These are phyloP conservation scores for Heliconius congener DNA, from an alignment of 1,140 invertebrate genomes.

Conservation along the genomic window DNA sequence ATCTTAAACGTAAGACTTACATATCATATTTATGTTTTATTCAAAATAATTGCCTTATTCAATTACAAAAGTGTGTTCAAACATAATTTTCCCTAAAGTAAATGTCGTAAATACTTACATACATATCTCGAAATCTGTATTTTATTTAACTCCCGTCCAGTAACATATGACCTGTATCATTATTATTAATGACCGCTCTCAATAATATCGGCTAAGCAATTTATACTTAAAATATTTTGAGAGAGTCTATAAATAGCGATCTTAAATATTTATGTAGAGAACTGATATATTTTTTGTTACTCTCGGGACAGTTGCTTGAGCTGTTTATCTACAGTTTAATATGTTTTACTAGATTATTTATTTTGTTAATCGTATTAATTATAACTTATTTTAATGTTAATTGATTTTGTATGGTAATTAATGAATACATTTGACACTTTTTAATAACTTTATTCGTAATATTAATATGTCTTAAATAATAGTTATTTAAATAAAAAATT, in stretches of 20 bases:
- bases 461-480: too few relatives aligned
- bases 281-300: slow-evolving; percentile 18
- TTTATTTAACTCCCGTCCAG: slow-evolving; percentile 29
- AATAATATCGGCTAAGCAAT: slow-evolving; percentile 34
- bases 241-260: slow-evolving; percentile 35
- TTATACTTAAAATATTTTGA: slow-evolving; percentile 37
- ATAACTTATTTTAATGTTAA: background rate
- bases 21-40: slow-evolving; percentile 26
- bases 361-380: background rate
- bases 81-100: slow-evolving; percentile 27
- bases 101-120: slow-evolving; percentile 28
- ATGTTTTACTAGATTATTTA: background rate
- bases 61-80: slow-evolving; percentile 24
- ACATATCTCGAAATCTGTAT: slow-evolving; percentile 31
- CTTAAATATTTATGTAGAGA: slow-evolving; percentile 36
- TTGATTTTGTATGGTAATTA: background rate
- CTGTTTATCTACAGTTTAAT: background rate
- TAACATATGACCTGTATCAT: slow-evolving; percentile 31
- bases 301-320: background rate
- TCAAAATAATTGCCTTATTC: slow-evolving; percentile 35
- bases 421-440: background rate
- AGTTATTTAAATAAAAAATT: too few relatives aligned
- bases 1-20: slow-evolving; percentile 20
- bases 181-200: slow-evolving; percentile 34
- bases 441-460: background rate